These are phyloP conservation scores for Drosophila meridionalis DNA, from an alignment of 2,888 invertebrate species.

Conservation along the genomic window DNA sequence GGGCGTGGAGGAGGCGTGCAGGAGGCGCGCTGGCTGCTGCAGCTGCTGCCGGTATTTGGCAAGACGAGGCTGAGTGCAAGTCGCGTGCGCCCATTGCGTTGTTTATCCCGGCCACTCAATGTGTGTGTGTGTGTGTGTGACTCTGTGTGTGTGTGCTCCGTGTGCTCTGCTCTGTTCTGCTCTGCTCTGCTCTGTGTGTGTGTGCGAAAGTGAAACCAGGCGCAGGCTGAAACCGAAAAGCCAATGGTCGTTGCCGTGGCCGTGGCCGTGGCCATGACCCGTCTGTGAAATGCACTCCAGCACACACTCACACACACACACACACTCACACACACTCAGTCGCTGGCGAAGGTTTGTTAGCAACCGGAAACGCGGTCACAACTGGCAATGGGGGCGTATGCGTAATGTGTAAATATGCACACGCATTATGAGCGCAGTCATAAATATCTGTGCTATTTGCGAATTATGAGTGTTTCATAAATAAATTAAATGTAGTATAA, in stretches of 20 bases:
- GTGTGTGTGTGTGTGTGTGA: constrained; percentile 15
- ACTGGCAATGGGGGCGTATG: constrained; percentile 44
- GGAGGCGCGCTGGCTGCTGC: constrained; percentile 7
- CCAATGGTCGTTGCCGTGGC: constrained; percentile 58
- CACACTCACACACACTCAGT: constrained; percentile 7
- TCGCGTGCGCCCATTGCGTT: constrained; percentile 63
- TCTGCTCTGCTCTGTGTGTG: constrained; percentile 18
- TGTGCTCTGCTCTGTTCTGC: constrained; percentile 17
- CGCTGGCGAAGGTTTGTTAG: constrained; percentile 52
- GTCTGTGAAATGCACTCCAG: constrained; percentile 70
- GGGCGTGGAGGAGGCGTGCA: constrained; percentile 13
- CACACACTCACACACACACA: constrained; percentile 29
- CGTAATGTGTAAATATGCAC: constrained; percentile 40
- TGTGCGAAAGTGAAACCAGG: constrained; percentile 68
- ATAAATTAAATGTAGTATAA: not conserved
- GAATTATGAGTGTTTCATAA: not conserved
- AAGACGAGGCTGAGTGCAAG: constrained; percentile 79
- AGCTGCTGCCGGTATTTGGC: constrained; percentile 31
- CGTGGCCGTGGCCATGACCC: constrained; percentile 63
- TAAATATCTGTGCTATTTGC: not conserved
- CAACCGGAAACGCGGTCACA: constrained; percentile 68
- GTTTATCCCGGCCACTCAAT: constrained; percentile 43
- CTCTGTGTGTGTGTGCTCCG: constrained; percentile 25
- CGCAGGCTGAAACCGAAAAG: constrained; percentile 41
- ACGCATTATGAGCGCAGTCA: constrained; percentile 20